Percentiles rank a stretch among this genome's conserved stretches.
These are phyloP conservation scores for Drosophila nr. perissopoda DNA, from an alignment of 2,888 invertebrate species.

Conservation along the genomic window DNA sequence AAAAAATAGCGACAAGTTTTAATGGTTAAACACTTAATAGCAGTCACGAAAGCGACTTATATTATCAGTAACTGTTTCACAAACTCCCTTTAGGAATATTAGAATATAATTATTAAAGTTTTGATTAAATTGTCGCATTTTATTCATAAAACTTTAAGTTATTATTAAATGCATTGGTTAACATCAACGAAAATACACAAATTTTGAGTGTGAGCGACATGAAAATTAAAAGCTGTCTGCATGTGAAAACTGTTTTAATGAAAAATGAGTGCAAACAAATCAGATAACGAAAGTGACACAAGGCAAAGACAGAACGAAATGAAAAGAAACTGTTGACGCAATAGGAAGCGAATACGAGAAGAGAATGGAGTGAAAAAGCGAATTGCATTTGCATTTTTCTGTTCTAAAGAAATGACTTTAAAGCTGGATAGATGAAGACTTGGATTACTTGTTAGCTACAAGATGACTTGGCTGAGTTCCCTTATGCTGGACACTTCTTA, in stretches of 20 bases:
- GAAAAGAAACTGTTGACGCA: neutral
- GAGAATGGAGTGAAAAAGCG: slow-evolving; percentile 1
- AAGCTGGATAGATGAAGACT: neutral
- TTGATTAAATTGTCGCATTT: neutral
- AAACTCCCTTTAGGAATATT: neutral
- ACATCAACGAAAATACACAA: neutral
- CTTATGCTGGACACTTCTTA: neutral
- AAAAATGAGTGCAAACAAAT: slow-evolving; percentile 35
- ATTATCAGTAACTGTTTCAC: neutral
- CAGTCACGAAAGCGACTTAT: neutral
- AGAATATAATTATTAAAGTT: neutral
- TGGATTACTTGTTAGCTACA: neutral
- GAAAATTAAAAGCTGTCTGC: slow-evolving; percentile 28
- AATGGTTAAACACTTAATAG: slow-evolving; percentile 14
- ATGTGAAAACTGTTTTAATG: slow-evolving; percentile 23
- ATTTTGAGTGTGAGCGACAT: slow-evolving; percentile 9
- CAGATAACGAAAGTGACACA: slow-evolving; percentile 30
- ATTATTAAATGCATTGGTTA: too few species aligned
- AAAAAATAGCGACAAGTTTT: slow-evolving; percentile 33
- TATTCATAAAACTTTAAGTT: neutral
- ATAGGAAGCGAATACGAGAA: neutral
- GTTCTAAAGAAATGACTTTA: neutral
- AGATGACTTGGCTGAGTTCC: neutral
- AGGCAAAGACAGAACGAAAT: neutral
- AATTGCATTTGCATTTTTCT: slow-evolving; percentile 30